A percentile compares a stretch with the other conserved stretches of the same genome.
Evolutionary conservation across 2,113 vertebrate species (phyloP).

Genomic region (Gobiocypris rarus): DNA sequence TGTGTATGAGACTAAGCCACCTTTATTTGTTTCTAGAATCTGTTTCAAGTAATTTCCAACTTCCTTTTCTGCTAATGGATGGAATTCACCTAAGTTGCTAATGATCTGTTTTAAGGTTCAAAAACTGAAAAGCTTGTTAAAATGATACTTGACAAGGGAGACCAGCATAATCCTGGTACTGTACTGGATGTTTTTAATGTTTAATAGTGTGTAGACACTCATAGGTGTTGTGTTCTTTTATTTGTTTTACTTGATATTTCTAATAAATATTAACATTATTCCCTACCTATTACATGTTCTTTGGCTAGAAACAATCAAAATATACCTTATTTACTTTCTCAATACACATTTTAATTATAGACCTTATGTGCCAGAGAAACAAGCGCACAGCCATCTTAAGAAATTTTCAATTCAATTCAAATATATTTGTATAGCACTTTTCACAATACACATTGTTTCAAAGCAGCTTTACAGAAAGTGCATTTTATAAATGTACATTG

Average conservation of each 20-base stretch:
- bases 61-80: neutral
- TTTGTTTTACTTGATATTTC: conserved; percentile 11
- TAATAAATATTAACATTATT: conserved; percentile 28
- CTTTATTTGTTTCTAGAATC: conserved; percentile 12
- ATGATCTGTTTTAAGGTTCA: conserved; percentile 4
- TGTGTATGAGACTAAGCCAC: neutral
- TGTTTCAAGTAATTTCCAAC: conserved; percentile 19
- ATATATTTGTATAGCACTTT: no score
- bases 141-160: conserved; percentile 6
- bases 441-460: no score
- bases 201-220: neutral
- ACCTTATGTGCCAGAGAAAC: no score
- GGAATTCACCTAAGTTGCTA: conserved; percentile 3
- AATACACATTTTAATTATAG: neutral
- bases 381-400: no score
- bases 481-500: no score
- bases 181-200: conserved; percentile 11
- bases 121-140: neutral
- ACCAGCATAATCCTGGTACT: conserved; percentile 1
- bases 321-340: neutral
- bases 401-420: no score
- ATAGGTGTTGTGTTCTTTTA: conserved; percentile 14
- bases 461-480: no score
- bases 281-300: neutral
- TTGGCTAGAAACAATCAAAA: neutral